A percentile compares a stretch with the other conserved stretches of the same genome.
Conservation (phyloP, 2,888 invertebrate species). For the Sussaba pulchella region DNA sequence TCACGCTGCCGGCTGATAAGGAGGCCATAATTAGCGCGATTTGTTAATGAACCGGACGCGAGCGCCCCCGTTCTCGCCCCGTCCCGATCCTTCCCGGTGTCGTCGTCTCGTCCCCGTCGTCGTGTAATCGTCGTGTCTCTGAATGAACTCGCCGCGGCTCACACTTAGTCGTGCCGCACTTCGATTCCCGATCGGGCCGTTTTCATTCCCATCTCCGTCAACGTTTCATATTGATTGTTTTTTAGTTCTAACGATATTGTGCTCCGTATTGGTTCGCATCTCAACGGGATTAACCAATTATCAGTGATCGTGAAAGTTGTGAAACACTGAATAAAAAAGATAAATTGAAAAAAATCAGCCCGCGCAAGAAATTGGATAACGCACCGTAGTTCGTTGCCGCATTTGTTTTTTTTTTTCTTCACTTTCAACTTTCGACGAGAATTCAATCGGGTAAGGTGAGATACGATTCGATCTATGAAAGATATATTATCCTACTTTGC, state of each 20-base stretch:
- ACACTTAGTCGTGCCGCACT: conserved; percentile 39
- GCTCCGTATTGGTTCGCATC: background rate
- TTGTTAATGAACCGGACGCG: conserved; percentile 79
- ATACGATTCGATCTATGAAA: background rate
- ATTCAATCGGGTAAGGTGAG: conserved; percentile 44
- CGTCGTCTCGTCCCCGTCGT: conserved; percentile 31
- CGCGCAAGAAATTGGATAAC: background rate
- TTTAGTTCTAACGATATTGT: background rate
- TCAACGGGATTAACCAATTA: background rate
- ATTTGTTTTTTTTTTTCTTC: conserved; percentile 3
- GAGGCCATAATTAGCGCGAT: conserved; percentile 81
- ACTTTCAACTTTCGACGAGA: conserved; percentile 26
- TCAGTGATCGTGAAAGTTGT: conserved; percentile 28
- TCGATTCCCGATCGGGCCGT: conserved; percentile 45
- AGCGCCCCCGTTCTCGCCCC: conserved; percentile 63
- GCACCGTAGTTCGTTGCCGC: background rate
- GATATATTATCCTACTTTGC: background rate
- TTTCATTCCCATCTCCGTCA: conserved; percentile 17
- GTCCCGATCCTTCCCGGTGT: background rate
- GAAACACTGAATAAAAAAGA: background rate
- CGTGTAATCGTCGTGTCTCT: conserved; percentile 35
- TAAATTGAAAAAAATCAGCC: background rate
- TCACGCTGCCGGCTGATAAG: conserved; percentile 77
- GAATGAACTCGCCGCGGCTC: conserved; percentile 56
- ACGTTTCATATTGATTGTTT: background rate